Evolutionary conservation across 2,888 invertebrate genomes (phyloP), one percentile per base, ranked within the genome.

Genomic region (Ctenicera cuprea): DNA sequence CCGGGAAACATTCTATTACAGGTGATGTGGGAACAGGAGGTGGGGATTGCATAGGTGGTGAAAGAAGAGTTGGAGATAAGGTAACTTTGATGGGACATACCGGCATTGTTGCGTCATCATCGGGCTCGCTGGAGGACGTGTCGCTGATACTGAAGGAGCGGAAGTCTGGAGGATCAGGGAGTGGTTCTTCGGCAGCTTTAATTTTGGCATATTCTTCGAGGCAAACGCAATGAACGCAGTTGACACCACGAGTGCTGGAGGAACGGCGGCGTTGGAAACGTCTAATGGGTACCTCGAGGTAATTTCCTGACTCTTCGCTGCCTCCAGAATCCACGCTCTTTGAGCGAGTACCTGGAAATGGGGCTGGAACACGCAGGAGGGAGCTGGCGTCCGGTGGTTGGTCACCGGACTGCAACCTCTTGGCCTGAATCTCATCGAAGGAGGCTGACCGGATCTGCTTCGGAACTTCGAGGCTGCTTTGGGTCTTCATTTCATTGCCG

Each of bases 401-500:
- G 80, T 72, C 80, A 67, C 73, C 80, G 48, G 73, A 66, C 71
- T 88, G 88, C 74, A 90, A 89, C 71, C 94, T 91, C 82, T 93
- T 93, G 67, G 93, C 91, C 86, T 95, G 94, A 86, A 95, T 95
- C 89, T 96, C 95, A 89, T 96, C 96, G 89, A 96, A 96, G 77
- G 95, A 95, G 76, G 95, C 95, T 77, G 95, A 95, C 82, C 96
- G 94, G 82, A 96, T 93, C 90, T 95, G 95, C 86, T 95, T 95
- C 79, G 96, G 96, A 82, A 96, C 95, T 87, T 96, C 96, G 82
- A 96, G 92, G 87, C 95, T 95, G 88, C 94, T 95, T 86, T 95
- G 95, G 80, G 94, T 94, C 90, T 95, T 95, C 95, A 95, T 95
- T 88, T 96, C 95, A 85, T 94, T 94, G 80, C 95, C 95, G 77